phyloP scores from a whole-genome alignment of 2,797 vertebrate genomes.

The Anableps anableps region DNA sequence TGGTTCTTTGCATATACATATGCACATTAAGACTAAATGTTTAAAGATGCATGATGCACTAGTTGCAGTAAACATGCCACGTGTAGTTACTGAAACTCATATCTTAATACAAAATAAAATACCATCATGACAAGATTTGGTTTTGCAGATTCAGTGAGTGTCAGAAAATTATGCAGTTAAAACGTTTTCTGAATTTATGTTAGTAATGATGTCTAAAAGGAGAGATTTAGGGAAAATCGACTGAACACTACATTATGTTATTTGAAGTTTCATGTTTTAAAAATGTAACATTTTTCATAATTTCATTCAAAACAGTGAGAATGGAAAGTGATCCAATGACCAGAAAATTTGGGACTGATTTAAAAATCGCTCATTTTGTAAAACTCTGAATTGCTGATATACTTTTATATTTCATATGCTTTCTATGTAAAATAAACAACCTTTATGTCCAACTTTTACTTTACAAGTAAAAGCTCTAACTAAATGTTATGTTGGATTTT shows the following conservation, averaged over 20 bases:
- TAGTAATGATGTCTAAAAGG: not conserved
- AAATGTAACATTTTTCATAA: not conserved
- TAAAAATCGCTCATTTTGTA: not conserved
- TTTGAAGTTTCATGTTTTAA: not conserved
- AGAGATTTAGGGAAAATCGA: not conserved
- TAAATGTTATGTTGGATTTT: not conserved
- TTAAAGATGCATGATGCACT: not conserved
- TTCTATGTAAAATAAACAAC: not conserved
- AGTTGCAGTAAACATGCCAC: not conserved
- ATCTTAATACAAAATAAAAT: not conserved
- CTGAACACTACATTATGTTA: not conserved
- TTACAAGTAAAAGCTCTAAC: not conserved
- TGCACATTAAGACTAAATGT: not conserved
- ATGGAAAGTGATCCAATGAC: not conserved
- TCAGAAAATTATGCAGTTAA: not conserved
- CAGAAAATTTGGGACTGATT: not conserved
- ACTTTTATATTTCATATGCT: too few species aligned
- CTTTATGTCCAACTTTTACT: not conserved
- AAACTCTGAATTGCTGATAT: not conserved
- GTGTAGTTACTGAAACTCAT: not conserved
- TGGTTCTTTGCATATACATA: constrained; percentile 14
- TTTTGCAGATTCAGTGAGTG: not conserved
- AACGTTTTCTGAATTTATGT: not conserved
- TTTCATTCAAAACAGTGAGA: not conserved
- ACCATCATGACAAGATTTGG: not conserved